Evolutionary conservation across 2,113 vertebrate species (phyloP).

Genomic region (Candoia aspera): DNA sequence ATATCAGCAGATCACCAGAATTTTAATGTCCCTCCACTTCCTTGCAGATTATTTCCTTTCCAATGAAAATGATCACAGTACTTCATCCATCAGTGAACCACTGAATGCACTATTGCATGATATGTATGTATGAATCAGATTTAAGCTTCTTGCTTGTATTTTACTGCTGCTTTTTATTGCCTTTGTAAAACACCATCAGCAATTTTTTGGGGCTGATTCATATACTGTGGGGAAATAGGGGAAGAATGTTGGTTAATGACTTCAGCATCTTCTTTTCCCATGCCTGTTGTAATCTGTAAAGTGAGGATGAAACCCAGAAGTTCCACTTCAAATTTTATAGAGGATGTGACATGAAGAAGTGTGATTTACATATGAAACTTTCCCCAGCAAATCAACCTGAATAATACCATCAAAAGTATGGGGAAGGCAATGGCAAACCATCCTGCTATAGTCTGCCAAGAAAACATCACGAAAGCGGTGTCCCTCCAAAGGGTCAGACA

Average conservation of each 20-base stretch:
- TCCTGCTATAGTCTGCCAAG: too few relatives aligned
- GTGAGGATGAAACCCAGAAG: not conserved
- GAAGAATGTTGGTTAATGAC: not conserved
- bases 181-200: not conserved
- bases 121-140: not conserved
- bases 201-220: conserved; percentile 3
- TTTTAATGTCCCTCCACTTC: not conserved
- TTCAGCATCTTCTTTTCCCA: not conserved
- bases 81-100: not conserved
- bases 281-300: not conserved
- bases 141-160: not conserved
- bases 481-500: too few relatives aligned
- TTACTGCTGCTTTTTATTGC: not conserved
- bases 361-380: not conserved
- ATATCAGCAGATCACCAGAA: not conserved
- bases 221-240: not conserved
- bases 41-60: not conserved
- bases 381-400: not conserved
- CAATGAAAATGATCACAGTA: not conserved
- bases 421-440: too few relatives aligned
- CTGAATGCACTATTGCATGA: not conserved
- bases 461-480: too few relatives aligned
- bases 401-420: not conserved
- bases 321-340: not conserved
- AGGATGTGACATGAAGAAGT: not conserved